Evolutionary conservation across 2,113 vertebrate genomes (phyloP).

Genomic region (Scalopus aquaticus): DNA sequence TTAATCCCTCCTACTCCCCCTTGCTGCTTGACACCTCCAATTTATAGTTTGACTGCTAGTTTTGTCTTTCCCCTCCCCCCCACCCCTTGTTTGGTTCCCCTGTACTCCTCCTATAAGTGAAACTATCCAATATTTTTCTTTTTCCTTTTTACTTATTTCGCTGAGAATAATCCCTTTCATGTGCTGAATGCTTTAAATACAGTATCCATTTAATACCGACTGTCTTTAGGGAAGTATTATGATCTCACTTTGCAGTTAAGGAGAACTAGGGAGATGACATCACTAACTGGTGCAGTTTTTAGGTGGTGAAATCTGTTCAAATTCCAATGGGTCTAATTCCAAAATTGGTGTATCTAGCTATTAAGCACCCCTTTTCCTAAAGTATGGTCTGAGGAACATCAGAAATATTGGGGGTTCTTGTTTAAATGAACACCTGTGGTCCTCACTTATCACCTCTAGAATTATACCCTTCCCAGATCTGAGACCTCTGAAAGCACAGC

Average conservation of each 20-base stretch:
- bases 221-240: neutral
- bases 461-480: neutral
- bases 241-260: neutral
- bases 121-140: too few relatives aligned
- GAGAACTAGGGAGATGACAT: neutral
- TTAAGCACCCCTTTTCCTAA: neutral
- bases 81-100: too few relatives aligned
- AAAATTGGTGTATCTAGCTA: neutral
- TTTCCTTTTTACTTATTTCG: too few relatives aligned
- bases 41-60: too few relatives aligned
- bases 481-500: neutral
- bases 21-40: too few relatives aligned
- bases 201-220: neutral
- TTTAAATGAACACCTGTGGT: neutral
- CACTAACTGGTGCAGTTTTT: neutral
- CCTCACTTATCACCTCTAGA: neutral
- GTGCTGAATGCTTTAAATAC: neutral
- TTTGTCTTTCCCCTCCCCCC: too few relatives aligned
- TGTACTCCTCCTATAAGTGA: too few relatives aligned
- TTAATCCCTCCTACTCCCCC: too few relatives aligned
- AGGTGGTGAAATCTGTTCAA: neutral
- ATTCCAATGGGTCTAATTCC: neutral
- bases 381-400: neutral
- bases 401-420: neutral
- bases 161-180: too few relatives aligned